Conservation (phyloP, 2,113 vertebrate genomes). For the Saimiri boliviensis region DNA sequence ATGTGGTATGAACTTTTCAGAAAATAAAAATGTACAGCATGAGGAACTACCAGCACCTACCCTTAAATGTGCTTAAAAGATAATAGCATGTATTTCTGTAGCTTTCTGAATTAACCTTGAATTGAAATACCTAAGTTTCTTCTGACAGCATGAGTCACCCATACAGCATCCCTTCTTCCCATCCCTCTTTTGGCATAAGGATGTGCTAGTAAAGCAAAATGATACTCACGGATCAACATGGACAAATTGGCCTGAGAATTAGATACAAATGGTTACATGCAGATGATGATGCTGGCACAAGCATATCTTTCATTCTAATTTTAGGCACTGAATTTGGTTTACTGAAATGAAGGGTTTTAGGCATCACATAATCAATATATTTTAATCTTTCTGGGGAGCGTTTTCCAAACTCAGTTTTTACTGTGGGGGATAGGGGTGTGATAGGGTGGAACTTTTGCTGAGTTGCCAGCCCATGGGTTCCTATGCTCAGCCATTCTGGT, state of each 20-base stretch:
- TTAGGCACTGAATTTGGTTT: conserved; percentile 14
- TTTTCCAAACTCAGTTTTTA: background rate
- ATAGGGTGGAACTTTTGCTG: background rate
- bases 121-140: conserved; percentile 52
- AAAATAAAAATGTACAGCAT: background rate
- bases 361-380: background rate
- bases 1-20: background rate
- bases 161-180: background rate
- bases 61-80: background rate
- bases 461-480: background rate
- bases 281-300: conserved; percentile 9
- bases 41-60: background rate
- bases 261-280: background rate
- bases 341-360: conserved; percentile 19
- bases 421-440: background rate
- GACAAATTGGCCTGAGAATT: background rate
- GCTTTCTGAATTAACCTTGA: background rate
- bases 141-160: background rate
- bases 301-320: conserved; percentile 19
- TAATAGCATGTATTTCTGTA: conserved; percentile 20
- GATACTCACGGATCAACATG: conserved; percentile 8
- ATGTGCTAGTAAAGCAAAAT: conserved; percentile 49
- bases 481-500: background rate
- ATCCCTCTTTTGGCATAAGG: background rate
- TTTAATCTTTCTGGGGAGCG: background rate